Evolutionary conservation across 2,888 invertebrate species (phyloP), one percentile per base, ranked within the genome.

Genomic region (Spodoptera exigua): DNA sequence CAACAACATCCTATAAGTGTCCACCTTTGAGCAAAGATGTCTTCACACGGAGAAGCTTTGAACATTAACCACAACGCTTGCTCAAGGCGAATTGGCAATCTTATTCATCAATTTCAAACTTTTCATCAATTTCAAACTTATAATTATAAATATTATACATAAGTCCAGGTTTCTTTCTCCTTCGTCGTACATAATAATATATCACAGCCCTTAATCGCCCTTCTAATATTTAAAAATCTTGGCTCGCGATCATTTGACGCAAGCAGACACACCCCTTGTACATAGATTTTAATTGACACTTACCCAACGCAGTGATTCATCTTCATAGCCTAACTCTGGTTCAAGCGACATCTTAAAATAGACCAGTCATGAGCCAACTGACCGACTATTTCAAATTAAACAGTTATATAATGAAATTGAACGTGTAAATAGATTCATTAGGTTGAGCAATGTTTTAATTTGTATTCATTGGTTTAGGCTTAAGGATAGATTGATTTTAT

Each of bases 371-470:
- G 68, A 70, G 76, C 62, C 74, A 73, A 64, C 48, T 16, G 67
- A 64, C 65, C 70, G 47, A 58, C 49, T 70, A 56, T 66, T 62
- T 55, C 58, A 53, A 35, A 53, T 74, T 70, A 72, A 72, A 74
- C 47, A 18, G 51, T 79, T 79, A 66, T 70, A 52, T 70, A 79
- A 76, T 47, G 45, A 45, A 14, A 32, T 61, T 51, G 48, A 32
- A 21, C 32, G 11, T 18, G 39, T 60, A 43, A 71, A 61, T 66
- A 71, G 51, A 58, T 51, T 47, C 27, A 58, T 47, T 70, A 70
- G 35, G 13, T 70, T 43, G 17, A 12, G n/a, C 35, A 2, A 12
- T 7, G 34, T 21, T 9, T 18, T 32, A 7, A 51, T 51, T 41
- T 27, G 27, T 9, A 16, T 61, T 47, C 9, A 21, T 48, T 27